Base-by-base conservation (phyloP, 2,113 vertebrate genomes). In the Neolamprologus ventralis region DNA sequence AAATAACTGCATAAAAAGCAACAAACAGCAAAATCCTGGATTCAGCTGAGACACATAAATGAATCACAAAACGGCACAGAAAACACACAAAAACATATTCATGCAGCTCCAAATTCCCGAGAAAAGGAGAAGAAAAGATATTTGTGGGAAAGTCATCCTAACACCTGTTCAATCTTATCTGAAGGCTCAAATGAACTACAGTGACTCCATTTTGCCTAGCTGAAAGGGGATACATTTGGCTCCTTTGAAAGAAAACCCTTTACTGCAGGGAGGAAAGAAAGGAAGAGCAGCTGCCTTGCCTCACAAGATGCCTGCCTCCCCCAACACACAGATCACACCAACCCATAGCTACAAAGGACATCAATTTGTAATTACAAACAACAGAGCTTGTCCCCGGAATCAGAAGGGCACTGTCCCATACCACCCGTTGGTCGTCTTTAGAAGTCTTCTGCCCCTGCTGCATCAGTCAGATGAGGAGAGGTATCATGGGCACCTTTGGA, bases 301-400 rank as follows among this genome's bases (percentile, higher is more conserved):
- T 93, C 58, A 33, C 83, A 83, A 78, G 89, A 87, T 19, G 84
- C 85, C 82, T 17, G 85, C 82, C 88, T 91, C 84, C 78, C 78
- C 84, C 65, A 73, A 63, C 85, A 81, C 90, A 79, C 71, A 57
- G 86, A 88, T 88, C 83, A 85, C 91, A 90, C 88, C 89, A 73
- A 90, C 51, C 49, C 80, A 81, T 71, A 45, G 83, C 88, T 87
- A 90, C 89, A 94, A 93, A 93, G 60, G 8, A 89, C 81, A 80
- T 87, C 83, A 85, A 91, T 94, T 94, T 92, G 87, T 89, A 89
- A 92, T 92, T 89, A 85, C 84, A 92, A 89, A 91, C 87, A 89
- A 86, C 85, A 88, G 84, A 73, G 71, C 85, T 82, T 54, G 45
- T 84, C 75, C 49, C 83, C 8, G 35, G 79, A 80, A 82, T 90